Base-by-base conservation (phyloP, 2,888 invertebrate species). In the Brachycybe producta region DNA sequence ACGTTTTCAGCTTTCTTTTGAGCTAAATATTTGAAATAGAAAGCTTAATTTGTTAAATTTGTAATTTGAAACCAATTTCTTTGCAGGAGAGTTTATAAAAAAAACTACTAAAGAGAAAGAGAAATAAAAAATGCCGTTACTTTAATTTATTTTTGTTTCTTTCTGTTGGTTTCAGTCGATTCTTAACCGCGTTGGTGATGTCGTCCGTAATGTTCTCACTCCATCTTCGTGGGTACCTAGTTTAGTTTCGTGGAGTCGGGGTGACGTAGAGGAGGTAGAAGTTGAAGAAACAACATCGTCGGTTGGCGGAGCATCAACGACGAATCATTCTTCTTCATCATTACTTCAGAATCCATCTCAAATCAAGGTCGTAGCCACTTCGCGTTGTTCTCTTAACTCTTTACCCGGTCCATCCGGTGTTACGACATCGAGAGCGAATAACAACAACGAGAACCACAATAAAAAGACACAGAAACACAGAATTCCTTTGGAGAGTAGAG, bases 211-310 rank as follows among this genome's bases (percentile, higher is more conserved):
- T 19, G 32, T 49, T 27, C 40, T 24, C 21, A 40, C 3, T 27
- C 49, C 28, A 23, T n/a, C n/a, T 46, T 34, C 34, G 27, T 40
- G 49, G 49, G 41, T 41, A 21, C 21, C 49, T 11, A 26, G 42
- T n/a, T 42, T 49, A 11, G 21, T 36, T 15, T 8, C 46, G 1
- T 17, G 24, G 26, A 19, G 28, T 4, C 15, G 27, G 24, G 8
- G n/a, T 38, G 23, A 23, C 11, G 7, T 24, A 11, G 23, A 36
- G 8, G 36, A 46, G 11, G 21, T 5, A 7, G 34, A 30, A 23
- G 45, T 38, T 38, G 17, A 8, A 15, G 15, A 30, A 13, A 30
- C 32, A 30, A 30, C 32, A 30, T 11, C 32, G 13, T 11, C 32
- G 8, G 8, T n/a, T n/a, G n/a, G n/a, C n/a, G n/a, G n/a, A n/a